Percentiles rank a stretch among this genome's conserved stretches.
Evolutionary conservation across 2,113 vertebrate species (phyloP).

Genomic region (Boulengeromyrus knoepffleri): DNA sequence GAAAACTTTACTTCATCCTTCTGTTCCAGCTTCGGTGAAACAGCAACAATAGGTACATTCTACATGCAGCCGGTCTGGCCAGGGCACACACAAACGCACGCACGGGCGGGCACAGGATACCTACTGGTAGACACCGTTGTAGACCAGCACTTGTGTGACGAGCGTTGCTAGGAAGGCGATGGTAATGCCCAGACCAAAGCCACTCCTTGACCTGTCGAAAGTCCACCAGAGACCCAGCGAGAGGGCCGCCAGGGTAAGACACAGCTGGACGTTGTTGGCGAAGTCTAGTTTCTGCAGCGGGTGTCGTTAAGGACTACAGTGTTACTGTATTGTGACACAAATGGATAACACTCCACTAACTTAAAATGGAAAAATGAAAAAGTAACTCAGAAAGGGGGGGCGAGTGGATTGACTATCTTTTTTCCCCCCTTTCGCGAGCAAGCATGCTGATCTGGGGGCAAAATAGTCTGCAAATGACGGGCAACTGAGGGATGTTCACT

Average conservation of each 20-base stretch:
- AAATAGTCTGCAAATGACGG: not conserved
- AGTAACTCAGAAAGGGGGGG: not conserved
- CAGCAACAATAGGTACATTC: not conserved
- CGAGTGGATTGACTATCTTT: not conserved
- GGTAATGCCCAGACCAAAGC: slow-evolving; percentile 82
- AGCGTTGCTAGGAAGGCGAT: slow-evolving; percentile 86
- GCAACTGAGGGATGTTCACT: not conserved
- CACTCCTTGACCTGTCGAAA: slow-evolving; percentile 87
- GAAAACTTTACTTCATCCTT: not conserved
- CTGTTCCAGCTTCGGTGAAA: not conserved
- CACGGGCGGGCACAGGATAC: slow-evolving; percentile 35
- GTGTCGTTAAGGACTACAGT: slow-evolving; percentile 61
- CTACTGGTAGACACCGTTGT: slow-evolving; percentile 94
- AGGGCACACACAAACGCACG: not conserved
- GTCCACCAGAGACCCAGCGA: slow-evolving; percentile 96
- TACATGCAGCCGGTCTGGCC: not conserved
- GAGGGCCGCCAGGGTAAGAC: slow-evolving; percentile 84
- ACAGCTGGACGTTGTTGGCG: slow-evolving; percentile 92
- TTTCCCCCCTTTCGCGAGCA: not conserved
- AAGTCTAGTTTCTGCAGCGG: slow-evolving; percentile 87
- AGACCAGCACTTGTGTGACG: slow-evolving; percentile 85
- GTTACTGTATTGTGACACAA: not conserved
- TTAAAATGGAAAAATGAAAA: not conserved
- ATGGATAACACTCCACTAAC: not conserved
- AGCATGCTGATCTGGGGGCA: not conserved